A percentile compares a stretch with the other conserved stretches of the same genome.
phyloP scores from a whole-genome alignment of 1,140 invertebrate species.

The Arion vulgaris region DNA sequence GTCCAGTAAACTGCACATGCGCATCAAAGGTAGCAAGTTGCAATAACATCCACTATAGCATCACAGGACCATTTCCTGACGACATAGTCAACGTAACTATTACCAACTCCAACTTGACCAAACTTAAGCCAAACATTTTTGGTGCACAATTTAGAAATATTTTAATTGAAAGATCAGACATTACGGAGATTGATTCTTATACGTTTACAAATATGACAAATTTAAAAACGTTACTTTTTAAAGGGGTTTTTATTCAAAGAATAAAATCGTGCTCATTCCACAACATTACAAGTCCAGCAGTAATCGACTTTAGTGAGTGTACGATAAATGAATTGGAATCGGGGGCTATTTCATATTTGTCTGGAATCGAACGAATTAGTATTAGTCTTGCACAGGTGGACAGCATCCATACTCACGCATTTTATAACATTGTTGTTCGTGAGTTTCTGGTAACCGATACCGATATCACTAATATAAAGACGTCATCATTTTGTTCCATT shows the following conservation, averaged over 20 bases:
- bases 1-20: not conserved
- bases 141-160: not conserved
- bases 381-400: not conserved
- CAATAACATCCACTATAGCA: not conserved
- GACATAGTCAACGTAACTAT: not conserved
- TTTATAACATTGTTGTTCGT: not conserved
- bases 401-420: not conserved
- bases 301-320: not conserved
- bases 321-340: not conserved
- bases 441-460: not conserved
- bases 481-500: not conserved
- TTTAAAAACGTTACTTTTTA: not conserved
- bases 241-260: not conserved
- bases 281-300: not conserved
- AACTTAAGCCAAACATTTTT: not conserved
- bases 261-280: not conserved
- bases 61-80: conserved; percentile 1
- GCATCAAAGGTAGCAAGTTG: not conserved
- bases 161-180: not conserved
- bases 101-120: not conserved
- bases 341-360: not conserved
- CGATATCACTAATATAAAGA: not conserved
- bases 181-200: not conserved
- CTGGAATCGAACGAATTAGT: not conserved
- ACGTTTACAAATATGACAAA: not conserved